Evolutionary conservation across 1,140 invertebrate genomes (phyloP), one percentile per base, ranked within the genome.

Genomic region (Drosophila persimilis): DNA sequence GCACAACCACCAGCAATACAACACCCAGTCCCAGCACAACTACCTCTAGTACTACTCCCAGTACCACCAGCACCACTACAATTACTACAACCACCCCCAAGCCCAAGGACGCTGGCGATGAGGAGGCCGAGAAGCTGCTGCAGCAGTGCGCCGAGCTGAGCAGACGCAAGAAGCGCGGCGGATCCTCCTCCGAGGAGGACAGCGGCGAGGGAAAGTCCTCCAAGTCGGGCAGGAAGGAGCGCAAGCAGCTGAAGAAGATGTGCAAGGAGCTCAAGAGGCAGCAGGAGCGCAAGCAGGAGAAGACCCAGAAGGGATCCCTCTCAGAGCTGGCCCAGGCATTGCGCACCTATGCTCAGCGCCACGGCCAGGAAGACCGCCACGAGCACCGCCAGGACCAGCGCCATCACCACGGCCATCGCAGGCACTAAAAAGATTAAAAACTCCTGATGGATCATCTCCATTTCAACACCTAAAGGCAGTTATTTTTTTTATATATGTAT

Each of bases 241-340:
- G 77, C 60, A 89, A 89, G 73, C 73, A 89, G 66, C 61, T 89
- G 8, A 89, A 89, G 74, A 85, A 89, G 45, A 58, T 89, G 53
- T 89, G 85, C 85, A 89, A 89, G 62, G 55, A 75, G 15, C 41
- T 89, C 6, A 70, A 26, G 48, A 70, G 55, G 45, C 59, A 84
- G 51, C 67, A 79, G 56, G 71, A 79, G 26, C 45, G 35, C 17
- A 79, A 84, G 46, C 39, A 85, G 62, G 52, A 89, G 44, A 41
- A 60, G 8, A 39, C 62, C 47, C 57, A 77, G n/a, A 59, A 70
- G 1, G 48, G 50, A 7, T 29, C 47, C 0, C 35, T 72, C 4
- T 8, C 45, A 7, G 71, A 88, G 2, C 29, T 88, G 43, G 58
- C 83, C 15, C 63, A 67, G 2, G 78, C 78, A n/a, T 31, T 86